Percentiles rank a stretch among this genome's conserved stretches.
Conservation (phyloP, 2,888 invertebrate genomes). For the Acleris holmiana region DNA sequence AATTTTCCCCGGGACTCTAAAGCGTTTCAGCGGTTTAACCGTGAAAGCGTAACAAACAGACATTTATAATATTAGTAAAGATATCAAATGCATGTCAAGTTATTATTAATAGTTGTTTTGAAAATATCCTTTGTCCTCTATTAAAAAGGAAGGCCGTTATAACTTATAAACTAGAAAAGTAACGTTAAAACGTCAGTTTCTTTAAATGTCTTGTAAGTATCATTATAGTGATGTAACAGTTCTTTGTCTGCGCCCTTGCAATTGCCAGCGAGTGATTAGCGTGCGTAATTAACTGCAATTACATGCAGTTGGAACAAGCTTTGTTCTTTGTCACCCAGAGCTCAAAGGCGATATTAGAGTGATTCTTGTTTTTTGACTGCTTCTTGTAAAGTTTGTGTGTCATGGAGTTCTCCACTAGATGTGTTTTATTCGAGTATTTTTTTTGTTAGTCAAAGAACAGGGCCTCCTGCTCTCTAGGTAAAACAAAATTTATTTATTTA, state of each 20-base stretch:
- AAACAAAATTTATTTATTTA: too few species aligned
- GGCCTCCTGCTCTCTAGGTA: too few species aligned
- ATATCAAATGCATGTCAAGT: too few species aligned
- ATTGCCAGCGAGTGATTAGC: slow-evolving; percentile 26
- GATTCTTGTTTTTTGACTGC: not conserved
- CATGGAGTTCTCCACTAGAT: not conserved
- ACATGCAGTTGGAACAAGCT: not conserved
- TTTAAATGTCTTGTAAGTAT: slow-evolving; percentile 9
- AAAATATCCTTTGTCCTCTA: too few species aligned
- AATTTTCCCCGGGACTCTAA: too few species aligned
- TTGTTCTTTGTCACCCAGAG: slow-evolving; percentile 5
- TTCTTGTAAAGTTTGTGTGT: not conserved
- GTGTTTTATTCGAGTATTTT: not conserved
- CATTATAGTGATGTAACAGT: slow-evolving; percentile 35
- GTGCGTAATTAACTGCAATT: slow-evolving; percentile 26
- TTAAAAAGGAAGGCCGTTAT: too few species aligned
- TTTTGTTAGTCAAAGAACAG: too few species aligned
- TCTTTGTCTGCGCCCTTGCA: slow-evolving; percentile 46
- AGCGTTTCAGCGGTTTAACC: too few species aligned
- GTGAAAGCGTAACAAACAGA: too few species aligned
- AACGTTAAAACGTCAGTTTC: not conserved
- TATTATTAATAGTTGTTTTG: too few species aligned
- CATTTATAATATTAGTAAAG: too few species aligned
- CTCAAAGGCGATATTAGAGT: slow-evolving; percentile 2
- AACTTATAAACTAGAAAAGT: too few species aligned